Evolutionary conservation across 2,888 invertebrate genomes (phyloP), one percentile per base, ranked within the genome.

Genomic region (Eristalis pertinax): DNA sequence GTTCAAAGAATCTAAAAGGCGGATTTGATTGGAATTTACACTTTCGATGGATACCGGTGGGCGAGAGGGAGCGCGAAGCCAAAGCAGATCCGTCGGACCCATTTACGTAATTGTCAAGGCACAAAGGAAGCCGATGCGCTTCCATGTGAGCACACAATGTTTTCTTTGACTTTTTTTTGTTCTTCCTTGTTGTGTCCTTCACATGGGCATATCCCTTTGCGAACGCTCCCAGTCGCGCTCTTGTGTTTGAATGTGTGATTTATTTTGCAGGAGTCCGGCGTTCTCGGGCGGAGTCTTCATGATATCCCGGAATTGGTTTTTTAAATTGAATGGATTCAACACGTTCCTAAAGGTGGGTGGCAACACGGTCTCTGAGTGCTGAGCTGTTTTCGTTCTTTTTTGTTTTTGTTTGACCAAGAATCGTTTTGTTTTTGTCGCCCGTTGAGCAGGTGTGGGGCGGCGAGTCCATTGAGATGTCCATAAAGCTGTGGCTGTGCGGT

Each of bases 1-100:
- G 91, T 64, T 91, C 92, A 50, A 89, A 90, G 79, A 89, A 92
- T 89, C 90, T 93, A 60, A 93, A 92, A 90, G 94, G 94, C 89
- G 93, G 94, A 4, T 94, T 94, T 90, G 94, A 94, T 90, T 94
- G 94, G 94, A 93, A 92, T 89, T 90, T 94, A 69, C 93, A 93
- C 88, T 94, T 93, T 89, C 93, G 93, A 88, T 94, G 94, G 94
- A 91, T 93, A 80, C 90, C 92, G 4, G 64, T 80, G 70, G 63
- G 11, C 11, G 86, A 74, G 85, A 80, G 73, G 65, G 58, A 74
- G 38, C 88, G 89, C n/a, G 80, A 83, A 67, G 75, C 65, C 29
- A 83, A 88, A 79, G 77, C 38, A 62, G 73, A 89, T 74, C 82
- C 86, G 24, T 70, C 63, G 68, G 41, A 82, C 32, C 84, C 90